phyloP scores from a whole-genome alignment of 2,113 vertebrate genomes.

The Turnix velox region DNA sequence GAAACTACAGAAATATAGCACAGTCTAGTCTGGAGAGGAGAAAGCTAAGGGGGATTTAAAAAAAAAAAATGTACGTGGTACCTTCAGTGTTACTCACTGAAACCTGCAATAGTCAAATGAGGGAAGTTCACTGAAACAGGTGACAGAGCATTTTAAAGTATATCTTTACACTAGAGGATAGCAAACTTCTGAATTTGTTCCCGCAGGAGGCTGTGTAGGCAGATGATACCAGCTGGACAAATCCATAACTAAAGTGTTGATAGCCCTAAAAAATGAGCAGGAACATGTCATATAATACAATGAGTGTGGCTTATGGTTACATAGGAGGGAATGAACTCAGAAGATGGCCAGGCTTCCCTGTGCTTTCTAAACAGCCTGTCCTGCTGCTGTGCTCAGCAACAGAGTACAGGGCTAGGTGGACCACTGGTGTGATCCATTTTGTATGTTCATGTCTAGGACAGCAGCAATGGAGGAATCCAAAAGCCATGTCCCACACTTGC shows the following conservation, averaged over 20 bases:
- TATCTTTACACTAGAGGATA: neutral
- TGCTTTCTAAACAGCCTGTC: neutral
- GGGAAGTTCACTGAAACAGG: neutral
- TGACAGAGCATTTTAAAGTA: neutral
- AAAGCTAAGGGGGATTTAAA: neutral
- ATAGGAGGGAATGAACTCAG: neutral
- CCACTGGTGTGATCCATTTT: neutral
- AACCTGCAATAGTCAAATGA: neutral
- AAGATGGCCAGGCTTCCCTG: neutral
- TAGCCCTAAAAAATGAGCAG: neutral
- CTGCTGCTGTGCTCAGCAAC: fast-evolving
- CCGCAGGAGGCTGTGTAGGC: no score
- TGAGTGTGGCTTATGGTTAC: neutral
- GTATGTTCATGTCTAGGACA: neutral
- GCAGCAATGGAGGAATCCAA: neutral
- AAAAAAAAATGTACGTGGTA: neutral
- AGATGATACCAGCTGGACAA: neutral
- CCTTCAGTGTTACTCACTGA: neutral
- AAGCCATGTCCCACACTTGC: neutral
- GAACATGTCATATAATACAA: neutral
- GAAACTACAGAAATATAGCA: neutral
- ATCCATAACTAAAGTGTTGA: neutral
- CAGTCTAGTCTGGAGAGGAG: neutral
- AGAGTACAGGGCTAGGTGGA: neutral
- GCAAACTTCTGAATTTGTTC: neutral